A percentile compares a stretch with the other conserved stretches of the same genome.
These are phyloP conservation scores for Corythornis madagascariensis DNA, from an alignment of 2,113 vertebrate species.

Conservation along the genomic window DNA sequence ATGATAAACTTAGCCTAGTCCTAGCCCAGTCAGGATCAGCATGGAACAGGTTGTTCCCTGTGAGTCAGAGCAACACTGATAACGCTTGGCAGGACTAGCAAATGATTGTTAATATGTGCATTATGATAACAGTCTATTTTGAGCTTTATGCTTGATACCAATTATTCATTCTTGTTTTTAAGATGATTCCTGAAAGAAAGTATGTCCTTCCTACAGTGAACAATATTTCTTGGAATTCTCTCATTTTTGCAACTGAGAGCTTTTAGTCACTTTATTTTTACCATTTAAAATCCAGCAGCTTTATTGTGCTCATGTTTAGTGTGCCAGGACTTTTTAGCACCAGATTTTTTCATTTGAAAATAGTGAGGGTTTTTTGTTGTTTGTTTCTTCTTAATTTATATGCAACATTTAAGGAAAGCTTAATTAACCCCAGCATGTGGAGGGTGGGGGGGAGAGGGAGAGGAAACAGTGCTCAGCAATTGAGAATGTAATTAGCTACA, in stretches of 20 bases:
- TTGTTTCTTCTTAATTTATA: slow-evolving; percentile 30
- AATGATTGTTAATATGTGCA: slow-evolving; percentile 45
- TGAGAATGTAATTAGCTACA: not conserved
- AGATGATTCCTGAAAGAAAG: not conserved
- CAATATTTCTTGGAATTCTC: not conserved
- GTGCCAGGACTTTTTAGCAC: not conserved
- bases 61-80: slow-evolving; percentile 28
- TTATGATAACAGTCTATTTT: slow-evolving; percentile 54
- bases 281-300: not conserved
- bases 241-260: not conserved
- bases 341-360: slow-evolving; percentile 29
- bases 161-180: slow-evolving; percentile 32
- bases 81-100: slow-evolving; percentile 57
- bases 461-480: not conserved
- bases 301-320: not conserved
- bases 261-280: slow-evolving; percentile 3
- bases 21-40: not conserved
- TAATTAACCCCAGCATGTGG: slow-evolving; percentile 37
- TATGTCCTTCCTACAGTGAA: not conserved
- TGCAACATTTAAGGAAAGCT: slow-evolving; percentile 2
- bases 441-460: not conserved
- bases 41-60: slow-evolving; percentile 53
- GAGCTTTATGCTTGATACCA: slow-evolving; percentile 6
- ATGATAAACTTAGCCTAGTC: slow-evolving; percentile 24
- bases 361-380: not conserved